Evolutionary conservation across 2,797 vertebrate species (phyloP), one percentile per base, ranked within the genome.

Genomic region (Adelosebastes latens): DNA sequence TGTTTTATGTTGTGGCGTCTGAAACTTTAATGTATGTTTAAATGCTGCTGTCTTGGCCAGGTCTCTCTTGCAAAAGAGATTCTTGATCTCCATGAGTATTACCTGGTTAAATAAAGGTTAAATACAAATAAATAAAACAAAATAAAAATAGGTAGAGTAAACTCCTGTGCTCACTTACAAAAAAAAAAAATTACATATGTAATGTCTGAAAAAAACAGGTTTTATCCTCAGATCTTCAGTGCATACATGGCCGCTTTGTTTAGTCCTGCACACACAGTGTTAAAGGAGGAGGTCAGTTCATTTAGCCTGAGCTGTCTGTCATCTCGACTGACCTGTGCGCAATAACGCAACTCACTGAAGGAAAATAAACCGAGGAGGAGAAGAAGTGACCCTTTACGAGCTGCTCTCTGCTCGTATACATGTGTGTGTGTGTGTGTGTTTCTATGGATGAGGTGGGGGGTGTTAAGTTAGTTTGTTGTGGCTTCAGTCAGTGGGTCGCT

Each of bases 291-390:
- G 79, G 77, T 85, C 86, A 77, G 22, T 49, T 68, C 73, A 72
- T 81, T 78, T 81, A 75, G 92, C 92, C 91, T 82, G 93, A 93
- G 94, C 91, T 93, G 94, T 94, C 92, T 93, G 94, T 94, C 92
- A 94, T 87, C 91, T 82, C 85, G 87, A 64, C 74, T 95, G 95
- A 94, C 93, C 93, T 86, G 90, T 59, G 86, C 82, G 85, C 92
- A 93, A 93, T 94, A 95, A 95, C 89, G 93, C 94, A 89, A 95
- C 89, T 83, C 88, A 85, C 88, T 69, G 73, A 96, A 96, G 87
- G 90, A 96, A 96, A 96, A 96, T 96, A 97, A 96, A 97, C 95
- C 88, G 20, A 90, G 79, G 88, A 94, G 78, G 84, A 81, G 84
- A 90, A 89, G 87, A 90, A 89, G 87, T 90, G 94, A 95, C 83